These are phyloP conservation scores for Nycticryphes semicollaris DNA, from an alignment of 2,113 vertebrate genomes.

Conservation along the genomic window DNA sequence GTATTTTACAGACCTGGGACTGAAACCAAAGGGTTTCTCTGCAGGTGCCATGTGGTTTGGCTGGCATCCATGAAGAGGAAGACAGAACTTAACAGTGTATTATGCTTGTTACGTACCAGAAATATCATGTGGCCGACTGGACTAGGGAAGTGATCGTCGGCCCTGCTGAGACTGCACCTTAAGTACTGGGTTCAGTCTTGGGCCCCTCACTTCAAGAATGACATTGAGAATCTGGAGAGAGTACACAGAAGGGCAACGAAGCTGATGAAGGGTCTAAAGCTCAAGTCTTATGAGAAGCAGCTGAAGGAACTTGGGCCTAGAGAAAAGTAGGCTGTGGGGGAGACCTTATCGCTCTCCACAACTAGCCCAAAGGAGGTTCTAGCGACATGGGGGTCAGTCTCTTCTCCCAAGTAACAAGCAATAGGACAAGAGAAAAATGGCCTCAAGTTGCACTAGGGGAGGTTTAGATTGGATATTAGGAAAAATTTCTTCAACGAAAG, in stretches of 20 bases:
- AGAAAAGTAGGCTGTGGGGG: neutral
- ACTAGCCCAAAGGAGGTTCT: neutral
- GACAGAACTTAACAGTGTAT: neutral
- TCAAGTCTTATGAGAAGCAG: neutral
- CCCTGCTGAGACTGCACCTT: neutral
- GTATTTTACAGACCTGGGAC: neutral
- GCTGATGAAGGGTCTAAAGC: neutral
- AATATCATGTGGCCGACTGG: neutral
- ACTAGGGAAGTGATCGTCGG: fast-evolving
- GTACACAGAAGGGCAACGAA: neutral
- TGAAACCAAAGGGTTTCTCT: neutral
- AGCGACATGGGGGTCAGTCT: neutral
- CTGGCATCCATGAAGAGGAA: neutral
- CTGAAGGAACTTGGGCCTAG: neutral
- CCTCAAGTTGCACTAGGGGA: neutral
- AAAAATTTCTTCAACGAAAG: neutral
- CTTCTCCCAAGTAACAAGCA: neutral
- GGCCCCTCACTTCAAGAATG: neutral
- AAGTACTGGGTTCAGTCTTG: neutral
- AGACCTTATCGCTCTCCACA: neutral
- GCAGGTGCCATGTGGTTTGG: neutral
- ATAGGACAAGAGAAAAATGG: neutral
- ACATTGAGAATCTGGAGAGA: neutral
- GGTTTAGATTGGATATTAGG: neutral
- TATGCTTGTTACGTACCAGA: neutral